Base-by-base conservation (phyloP, 1,140 invertebrate genomes). In the Spodoptera frugiperda region DNA sequence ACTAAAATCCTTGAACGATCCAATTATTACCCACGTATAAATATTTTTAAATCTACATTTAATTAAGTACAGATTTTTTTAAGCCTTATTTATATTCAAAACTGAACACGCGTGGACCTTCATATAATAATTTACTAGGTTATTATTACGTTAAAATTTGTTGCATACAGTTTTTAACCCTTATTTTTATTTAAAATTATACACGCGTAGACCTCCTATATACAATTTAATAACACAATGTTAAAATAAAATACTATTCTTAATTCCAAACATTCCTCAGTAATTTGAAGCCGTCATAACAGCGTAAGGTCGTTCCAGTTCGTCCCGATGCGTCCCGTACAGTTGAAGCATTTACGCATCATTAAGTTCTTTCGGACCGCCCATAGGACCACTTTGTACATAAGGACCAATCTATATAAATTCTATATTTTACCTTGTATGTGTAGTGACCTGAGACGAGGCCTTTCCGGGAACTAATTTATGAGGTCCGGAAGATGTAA, bases 341-440 rank as follows among this genome's bases (percentile, higher is more conserved):
- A 77, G 61, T 71, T 48, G 55, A 72, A 72, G 25, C 25, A 55
- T 77, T 77, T 17, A 77, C 57, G 67, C 46, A 46, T 71, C 76
- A 77, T 77, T 77, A 77, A 71, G 14, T 71, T 44, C 57, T 71
- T 77, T 71, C 76, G 67, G 54, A 63, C 76, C 76, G 54, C 33
- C 68, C 19, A 67, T 67, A 72, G 53, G 54, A 54, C 55, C 46
- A 70, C 67, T 72, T 70, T 68, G 67, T 70, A 59, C 63, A 17
- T 61, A 61, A 59, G 44, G 71, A 74, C 54, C 25, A 48, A 19
- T 8, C n/a, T 72, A 72, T 72, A 72, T 72, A 57, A 72, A 19
- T 57, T 72, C 55, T 72, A 72, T 72, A 44, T 72, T 44, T 54
- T 72, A 57, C 68, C 68, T 72, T 72, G 33, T 10, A 57, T 72